A percentile compares a stretch with the other conserved stretches of the same genome.
phyloP scores from a whole-genome alignment of 1,140 invertebrate genomes.

The Lordiphosa collinella region DNA sequence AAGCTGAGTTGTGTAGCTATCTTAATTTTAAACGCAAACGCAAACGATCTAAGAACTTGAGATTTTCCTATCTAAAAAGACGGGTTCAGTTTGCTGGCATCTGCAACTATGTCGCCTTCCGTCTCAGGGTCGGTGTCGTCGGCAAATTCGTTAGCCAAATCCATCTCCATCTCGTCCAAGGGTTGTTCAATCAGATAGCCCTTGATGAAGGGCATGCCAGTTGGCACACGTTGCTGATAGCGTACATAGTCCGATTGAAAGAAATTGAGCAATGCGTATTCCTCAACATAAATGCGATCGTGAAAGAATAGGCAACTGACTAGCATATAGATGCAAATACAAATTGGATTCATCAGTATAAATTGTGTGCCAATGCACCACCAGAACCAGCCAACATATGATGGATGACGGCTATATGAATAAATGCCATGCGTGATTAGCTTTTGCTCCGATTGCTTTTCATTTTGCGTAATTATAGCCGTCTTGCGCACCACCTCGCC shows the following conservation, averaged over 20 bases:
- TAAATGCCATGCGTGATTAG: conserved; percentile 97
- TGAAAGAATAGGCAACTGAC: conserved; percentile 96
- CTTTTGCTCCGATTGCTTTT: conserved; percentile 88
- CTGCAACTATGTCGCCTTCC: too few relatives aligned
- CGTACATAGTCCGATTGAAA: conserved; percentile 93
- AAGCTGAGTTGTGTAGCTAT: too few relatives aligned
- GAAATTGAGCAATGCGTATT: conserved; percentile 94
- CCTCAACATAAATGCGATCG: conserved; percentile 93
- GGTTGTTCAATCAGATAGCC: conserved; percentile 83
- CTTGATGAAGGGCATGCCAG: conserved; percentile 95
- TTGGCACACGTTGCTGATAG: conserved; percentile 93
- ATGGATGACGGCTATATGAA: conserved; percentile 90
- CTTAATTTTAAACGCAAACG: too few relatives aligned
- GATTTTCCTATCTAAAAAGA: too few relatives aligned
- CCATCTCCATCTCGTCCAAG: background rate
- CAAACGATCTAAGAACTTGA: too few relatives aligned
- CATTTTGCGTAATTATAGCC: conserved; percentile 94
- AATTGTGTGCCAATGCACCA: conserved; percentile 99
- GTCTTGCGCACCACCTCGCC: conserved; percentile 95
- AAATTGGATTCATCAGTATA: conserved; percentile 95
- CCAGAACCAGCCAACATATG: conserved; percentile 99
- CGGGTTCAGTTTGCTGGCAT: too few relatives aligned
- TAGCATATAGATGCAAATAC: conserved; percentile 88
- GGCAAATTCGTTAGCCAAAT: too few relatives aligned
- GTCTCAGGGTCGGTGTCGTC: too few relatives aligned